Evolutionary conservation across 2,888 invertebrate genomes (phyloP).

Genomic region (Lagria hirta): DNA sequence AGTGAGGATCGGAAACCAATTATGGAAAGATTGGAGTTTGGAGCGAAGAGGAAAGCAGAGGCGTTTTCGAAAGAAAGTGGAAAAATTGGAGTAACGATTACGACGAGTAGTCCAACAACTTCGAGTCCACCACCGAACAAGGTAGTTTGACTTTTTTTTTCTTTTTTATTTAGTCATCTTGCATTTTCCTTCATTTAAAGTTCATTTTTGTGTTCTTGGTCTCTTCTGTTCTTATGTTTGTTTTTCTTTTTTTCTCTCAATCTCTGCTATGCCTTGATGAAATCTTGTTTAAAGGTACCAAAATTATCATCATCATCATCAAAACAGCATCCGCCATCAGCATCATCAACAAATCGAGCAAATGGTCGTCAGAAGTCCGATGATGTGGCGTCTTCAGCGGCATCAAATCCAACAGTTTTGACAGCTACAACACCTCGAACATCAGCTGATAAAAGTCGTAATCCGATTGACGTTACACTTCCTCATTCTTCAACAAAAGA

Average conservation of each 20-base stretch:
- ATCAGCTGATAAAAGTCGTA: slow-evolving; percentile 46
- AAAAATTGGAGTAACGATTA: slow-evolving; percentile 88
- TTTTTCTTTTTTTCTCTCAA: too few relatives aligned
- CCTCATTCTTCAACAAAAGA: slow-evolving; percentile 48
- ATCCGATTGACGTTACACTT: slow-evolving; percentile 46
- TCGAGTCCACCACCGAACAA: slow-evolving; percentile 57
- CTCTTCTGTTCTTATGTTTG: background rate
- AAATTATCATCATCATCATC: slow-evolving; percentile 41
- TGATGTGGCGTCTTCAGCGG: slow-evolving; percentile 47
- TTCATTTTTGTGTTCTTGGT: background rate
- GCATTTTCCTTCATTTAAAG: too few relatives aligned
- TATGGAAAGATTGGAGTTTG: slow-evolving; percentile 55
- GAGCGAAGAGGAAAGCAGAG: slow-evolving; percentile 78
- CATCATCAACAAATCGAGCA: slow-evolving; percentile 53
- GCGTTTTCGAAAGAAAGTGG: slow-evolving; percentile 84
- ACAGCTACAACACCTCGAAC: slow-evolving; percentile 52
- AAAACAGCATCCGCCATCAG: slow-evolving; percentile 46
- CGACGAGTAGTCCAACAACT: slow-evolving; percentile 64
- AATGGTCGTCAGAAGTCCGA: slow-evolving; percentile 58
- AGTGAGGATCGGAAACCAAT: slow-evolving; percentile 65
- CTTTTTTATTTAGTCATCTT: too few relatives aligned
- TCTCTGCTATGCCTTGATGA: too few relatives aligned
- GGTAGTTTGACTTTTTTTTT: too few relatives aligned
- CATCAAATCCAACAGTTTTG: slow-evolving; percentile 48
- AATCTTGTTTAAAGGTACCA: slow-evolving; percentile 38